Base-by-base conservation (phyloP, 2,797 vertebrate genomes). In the Sylvilagus floridanus region DNA sequence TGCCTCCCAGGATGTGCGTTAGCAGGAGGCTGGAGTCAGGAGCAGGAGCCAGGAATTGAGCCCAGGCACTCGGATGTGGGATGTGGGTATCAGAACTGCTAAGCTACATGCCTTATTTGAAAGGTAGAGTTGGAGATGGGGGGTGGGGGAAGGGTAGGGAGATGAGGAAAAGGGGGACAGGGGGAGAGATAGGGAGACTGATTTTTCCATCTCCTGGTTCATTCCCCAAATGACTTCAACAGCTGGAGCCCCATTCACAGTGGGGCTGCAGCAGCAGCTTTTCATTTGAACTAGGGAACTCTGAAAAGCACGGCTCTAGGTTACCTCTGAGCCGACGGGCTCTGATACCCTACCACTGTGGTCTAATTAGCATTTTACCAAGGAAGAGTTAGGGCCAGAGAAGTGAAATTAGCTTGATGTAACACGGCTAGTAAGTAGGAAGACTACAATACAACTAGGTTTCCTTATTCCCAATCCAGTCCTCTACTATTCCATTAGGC, bases 221-320 rank as follows among this genome's bases (percentile, higher is more conserved):
- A 57, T 21, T 6, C 54, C 54, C 54, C 54, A 57, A 21, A 57
- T 57, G 54, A 57, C 54, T 21, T 57, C 54, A 57, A 57, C 54
- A 57, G 54, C 17, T 57, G 54, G 19, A 6, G 54, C 54, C 35
- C 35, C 35, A 35, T 35, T 35, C 35, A 35, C 32, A 35, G 66
- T 54, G 79, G 63, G 37, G 62, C 78, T 79, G 78, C 79, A 69
- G 54, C 5, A 52, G 72, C 19, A 26, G 0, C n/a, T 79, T 95
- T 87, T 85, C 54, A 57, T 63, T 83, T 90, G 63, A 92, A 90
- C 12, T 60, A 84, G 85, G 84, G 50, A 47, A 28, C 73, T 83
- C 13, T 32, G 73, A 82, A 88, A 92, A 88, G 62, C 66, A 90
- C 3, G 78, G 47, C 35, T 54, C 68, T 83, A 60, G 84, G 60